phyloP scores from a whole-genome alignment of 2,888 invertebrate species.

The Hybos culiciformis region DNA sequence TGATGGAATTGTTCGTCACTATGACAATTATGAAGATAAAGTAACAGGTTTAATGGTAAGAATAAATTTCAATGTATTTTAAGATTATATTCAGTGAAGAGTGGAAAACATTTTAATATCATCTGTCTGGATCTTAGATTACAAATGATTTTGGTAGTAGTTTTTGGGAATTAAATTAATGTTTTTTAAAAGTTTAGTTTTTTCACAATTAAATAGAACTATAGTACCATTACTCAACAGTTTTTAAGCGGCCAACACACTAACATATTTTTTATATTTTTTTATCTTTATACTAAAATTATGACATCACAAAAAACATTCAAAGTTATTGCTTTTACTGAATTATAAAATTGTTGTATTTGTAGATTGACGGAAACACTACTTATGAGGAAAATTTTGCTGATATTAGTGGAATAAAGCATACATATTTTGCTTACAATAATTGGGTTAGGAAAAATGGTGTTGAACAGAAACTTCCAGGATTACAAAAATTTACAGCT shows the following conservation, averaged over 20 bases:
- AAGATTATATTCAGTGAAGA: no score
- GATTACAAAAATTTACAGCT: conserved; percentile 53
- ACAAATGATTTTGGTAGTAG: no score
- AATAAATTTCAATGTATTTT: no score
- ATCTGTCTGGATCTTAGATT: background rate
- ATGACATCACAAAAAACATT: background rate
- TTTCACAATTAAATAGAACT: no score
- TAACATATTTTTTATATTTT: no score
- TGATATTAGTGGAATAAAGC: conserved; percentile 86
- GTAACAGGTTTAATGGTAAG: conserved; percentile 49
- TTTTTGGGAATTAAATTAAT: no score
- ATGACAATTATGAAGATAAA: conserved; percentile 75
- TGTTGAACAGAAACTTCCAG: conserved; percentile 54
- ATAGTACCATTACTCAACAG: no score
- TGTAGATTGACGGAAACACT: conserved; percentile 75
- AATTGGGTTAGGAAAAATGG: conserved; percentile 56
- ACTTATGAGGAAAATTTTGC: conserved; percentile 93
- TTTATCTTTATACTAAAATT: background rate
- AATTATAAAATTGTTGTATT: conserved; percentile 14
- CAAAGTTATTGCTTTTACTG: no score
- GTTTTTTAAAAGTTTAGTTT: no score
- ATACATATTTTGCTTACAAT: conserved; percentile 73
- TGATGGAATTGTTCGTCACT: conserved; percentile 85
- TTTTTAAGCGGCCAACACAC: no score
- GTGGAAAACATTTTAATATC: background rate